Conservation (phyloP, 2,797 vertebrate species). For the Clarias fuscus region DNA sequence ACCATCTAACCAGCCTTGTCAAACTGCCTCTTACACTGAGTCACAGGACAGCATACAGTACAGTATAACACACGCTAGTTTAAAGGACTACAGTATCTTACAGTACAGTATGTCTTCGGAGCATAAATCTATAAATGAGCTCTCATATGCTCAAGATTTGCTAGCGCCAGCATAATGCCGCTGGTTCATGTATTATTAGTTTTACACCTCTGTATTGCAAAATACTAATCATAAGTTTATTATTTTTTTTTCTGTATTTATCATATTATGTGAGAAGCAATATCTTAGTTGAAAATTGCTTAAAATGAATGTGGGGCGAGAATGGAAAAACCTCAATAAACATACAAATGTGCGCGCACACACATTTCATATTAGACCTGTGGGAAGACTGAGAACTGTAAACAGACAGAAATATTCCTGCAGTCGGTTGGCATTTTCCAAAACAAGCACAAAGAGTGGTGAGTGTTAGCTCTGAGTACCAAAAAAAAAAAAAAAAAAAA, state of each 20-base stretch:
- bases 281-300: not conserved
- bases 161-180: not conserved
- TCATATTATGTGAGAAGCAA: slow-evolving; percentile 9
- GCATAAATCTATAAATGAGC: not conserved
- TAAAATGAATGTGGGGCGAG: not conserved
- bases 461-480: slow-evolving; percentile 26
- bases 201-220: slow-evolving; percentile 1
- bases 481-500: not conserved
- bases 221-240: not conserved
- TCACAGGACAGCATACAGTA: not conserved
- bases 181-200: not conserved
- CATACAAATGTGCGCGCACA: not conserved
- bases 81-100: no score
- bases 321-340: slow-evolving; percentile 10
- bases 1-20: not conserved
- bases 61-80: not conserved
- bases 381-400: slow-evolving; percentile 26
- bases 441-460: slow-evolving; percentile 19
- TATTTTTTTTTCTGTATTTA: slow-evolving; percentile 7
- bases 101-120: no score
- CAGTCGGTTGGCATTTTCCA: slow-evolving; percentile 38
- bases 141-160: not conserved
- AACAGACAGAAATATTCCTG: slow-evolving; percentile 34
- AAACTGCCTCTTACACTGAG: not conserved
- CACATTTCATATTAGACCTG: slow-evolving; percentile 25